These are phyloP conservation scores for Pygocentrus nattereri DNA, from an alignment of 2,797 vertebrate species.

Conservation along the genomic window DNA sequence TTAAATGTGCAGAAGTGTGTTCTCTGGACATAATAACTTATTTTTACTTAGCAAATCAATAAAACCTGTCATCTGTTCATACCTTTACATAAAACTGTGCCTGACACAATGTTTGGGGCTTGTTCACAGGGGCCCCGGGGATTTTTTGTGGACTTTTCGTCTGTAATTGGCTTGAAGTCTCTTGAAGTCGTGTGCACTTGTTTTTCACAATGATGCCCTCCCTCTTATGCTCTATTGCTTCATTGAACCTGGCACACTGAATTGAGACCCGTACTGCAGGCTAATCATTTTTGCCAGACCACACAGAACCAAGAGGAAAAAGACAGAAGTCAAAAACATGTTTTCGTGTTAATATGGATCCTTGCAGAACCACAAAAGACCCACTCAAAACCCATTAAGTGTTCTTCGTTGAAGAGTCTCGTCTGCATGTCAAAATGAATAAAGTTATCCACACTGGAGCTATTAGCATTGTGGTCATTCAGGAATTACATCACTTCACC, in stretches of 20 bases:
- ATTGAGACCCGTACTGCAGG: not conserved
- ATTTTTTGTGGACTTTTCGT: no score
- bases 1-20: no score
- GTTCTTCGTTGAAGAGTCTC: not conserved
- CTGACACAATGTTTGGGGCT: not conserved
- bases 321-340: not conserved
- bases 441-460: not conserved
- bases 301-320: not conserved
- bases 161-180: no score
- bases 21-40: no score
- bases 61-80: no score
- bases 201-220: not conserved
- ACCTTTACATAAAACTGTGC: not conserved
- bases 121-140: no score
- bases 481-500: constrained; percentile 1
- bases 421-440: not conserved
- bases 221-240: not conserved
- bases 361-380: not conserved
- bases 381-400: not conserved
- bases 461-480: not conserved
- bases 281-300: not conserved
- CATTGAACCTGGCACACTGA: not conserved
- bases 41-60: no score
- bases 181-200: not conserved
- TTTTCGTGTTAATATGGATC: not conserved